Conservation (phyloP, 2,797 vertebrate genomes). For the Macroramphosus scolopax region DNA sequence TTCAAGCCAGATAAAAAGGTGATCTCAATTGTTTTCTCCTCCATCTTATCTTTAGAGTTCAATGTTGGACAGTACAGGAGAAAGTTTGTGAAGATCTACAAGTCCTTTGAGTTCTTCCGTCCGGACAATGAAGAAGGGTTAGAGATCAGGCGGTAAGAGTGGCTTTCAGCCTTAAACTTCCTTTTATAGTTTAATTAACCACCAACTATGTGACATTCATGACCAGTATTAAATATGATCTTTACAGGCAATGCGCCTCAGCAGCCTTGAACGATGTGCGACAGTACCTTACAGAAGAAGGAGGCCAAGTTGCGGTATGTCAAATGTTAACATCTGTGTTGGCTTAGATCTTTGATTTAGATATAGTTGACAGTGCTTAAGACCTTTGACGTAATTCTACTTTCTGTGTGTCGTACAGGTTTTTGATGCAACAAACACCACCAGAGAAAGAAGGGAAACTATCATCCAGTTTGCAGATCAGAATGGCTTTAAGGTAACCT, state of each 20-base stretch:
- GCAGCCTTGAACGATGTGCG: slow-evolving; percentile 90
- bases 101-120: slow-evolving; percentile 96
- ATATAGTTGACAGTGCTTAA: not conserved
- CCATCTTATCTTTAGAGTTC: slow-evolving; percentile 82
- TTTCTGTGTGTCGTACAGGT: slow-evolving; percentile 75
- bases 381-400: not conserved
- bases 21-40: not conserved
- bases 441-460: slow-evolving; percentile 91
- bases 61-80: slow-evolving; percentile 97
- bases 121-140: slow-evolving; percentile 97
- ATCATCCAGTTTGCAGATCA: slow-evolving; percentile 94
- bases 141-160: slow-evolving; percentile 89
- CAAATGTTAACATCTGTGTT: not conserved
- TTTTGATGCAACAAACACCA: slow-evolving; percentile 98
- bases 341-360: not conserved
- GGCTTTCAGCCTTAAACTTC: no score
- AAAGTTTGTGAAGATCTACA: slow-evolving; percentile 92
- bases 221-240: not conserved
- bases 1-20: not conserved
- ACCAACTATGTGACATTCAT: not conserved
- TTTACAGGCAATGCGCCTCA: slow-evolving; percentile 89
- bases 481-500: slow-evolving; percentile 92
- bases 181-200: not conserved
- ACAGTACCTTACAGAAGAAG: slow-evolving; percentile 88
- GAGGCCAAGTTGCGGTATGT: slow-evolving; percentile 94